Conservation (phyloP, 92 coral and sea anemone genomes). For the Phenganax stokvisi region DNA sequence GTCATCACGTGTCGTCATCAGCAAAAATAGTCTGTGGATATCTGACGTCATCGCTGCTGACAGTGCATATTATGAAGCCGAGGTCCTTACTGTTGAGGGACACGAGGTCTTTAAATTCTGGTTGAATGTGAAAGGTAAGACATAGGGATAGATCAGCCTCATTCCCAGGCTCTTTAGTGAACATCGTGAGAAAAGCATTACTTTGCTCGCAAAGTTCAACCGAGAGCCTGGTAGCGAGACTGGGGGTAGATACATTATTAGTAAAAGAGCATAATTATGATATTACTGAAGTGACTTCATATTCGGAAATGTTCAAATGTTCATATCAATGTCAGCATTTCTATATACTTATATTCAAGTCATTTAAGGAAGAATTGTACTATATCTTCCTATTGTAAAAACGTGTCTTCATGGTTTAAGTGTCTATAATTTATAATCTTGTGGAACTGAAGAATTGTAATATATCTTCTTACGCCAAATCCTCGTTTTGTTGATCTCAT, state of each 20-base stretch:
- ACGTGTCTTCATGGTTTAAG: too few relatives aligned
- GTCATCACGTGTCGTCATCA: conserved; percentile 30
- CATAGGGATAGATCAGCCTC: background rate
- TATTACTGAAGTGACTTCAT: too few relatives aligned
- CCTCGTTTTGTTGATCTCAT: background rate
- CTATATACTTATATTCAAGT: too few relatives aligned
- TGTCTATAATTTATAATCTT: background rate
- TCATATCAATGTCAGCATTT: too few relatives aligned
- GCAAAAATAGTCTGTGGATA: conserved; percentile 35
- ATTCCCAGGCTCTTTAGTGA: background rate
- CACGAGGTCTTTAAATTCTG: conserved; percentile 71
- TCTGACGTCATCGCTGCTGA: conserved; percentile 50
- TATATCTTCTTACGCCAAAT: background rate
- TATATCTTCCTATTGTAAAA: too few relatives aligned
- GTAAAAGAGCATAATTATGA: too few relatives aligned
- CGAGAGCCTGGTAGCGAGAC: too few relatives aligned
- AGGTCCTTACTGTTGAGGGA: conserved; percentile 56
- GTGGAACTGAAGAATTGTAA: background rate
- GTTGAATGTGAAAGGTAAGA: conserved; percentile 71
- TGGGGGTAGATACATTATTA: too few relatives aligned
- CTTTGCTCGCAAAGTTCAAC: too few relatives aligned
- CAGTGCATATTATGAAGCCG: conserved; percentile 74
- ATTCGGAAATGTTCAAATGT: too few relatives aligned
- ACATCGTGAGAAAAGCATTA: background rate
- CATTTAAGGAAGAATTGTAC: too few relatives aligned